phyloP scores from a whole-genome alignment of 2,888 invertebrate genomes.

The Chymomyza amoena region DNA sequence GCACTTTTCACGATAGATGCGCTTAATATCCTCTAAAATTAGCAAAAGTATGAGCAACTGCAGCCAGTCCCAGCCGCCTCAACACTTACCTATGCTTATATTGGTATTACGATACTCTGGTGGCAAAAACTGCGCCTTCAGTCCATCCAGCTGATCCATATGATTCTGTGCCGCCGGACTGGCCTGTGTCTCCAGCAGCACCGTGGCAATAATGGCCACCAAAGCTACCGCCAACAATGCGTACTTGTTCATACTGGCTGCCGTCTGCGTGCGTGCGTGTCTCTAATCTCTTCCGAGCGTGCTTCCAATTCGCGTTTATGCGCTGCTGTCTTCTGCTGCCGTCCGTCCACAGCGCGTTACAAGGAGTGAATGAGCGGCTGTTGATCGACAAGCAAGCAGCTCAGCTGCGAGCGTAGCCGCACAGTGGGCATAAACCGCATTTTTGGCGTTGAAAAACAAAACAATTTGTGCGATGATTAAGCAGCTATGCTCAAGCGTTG shows the following conservation, averaged over 20 bases:
- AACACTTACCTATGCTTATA: conserved; percentile 63
- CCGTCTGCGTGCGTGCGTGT: background rate
- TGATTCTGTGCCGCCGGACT: conserved; percentile 31
- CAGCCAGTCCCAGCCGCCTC: background rate
- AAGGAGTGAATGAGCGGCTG: background rate
- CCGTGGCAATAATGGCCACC: conserved; percentile 44
- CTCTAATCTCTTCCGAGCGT: background rate
- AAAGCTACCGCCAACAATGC: conserved; percentile 46
- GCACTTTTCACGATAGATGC: conserved; percentile 84
- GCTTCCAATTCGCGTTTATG: background rate
- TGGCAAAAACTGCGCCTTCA: conserved; percentile 70
- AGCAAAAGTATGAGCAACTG: background rate
- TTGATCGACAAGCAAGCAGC: background rate
- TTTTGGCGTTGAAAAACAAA: background rate
- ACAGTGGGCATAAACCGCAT: background rate
- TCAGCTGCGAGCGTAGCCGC: background rate
- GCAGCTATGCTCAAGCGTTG: background rate
- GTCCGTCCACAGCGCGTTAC: background rate
- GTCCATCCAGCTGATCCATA: conserved; percentile 56
- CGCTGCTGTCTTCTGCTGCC: background rate
- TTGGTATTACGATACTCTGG: conserved; percentile 68
- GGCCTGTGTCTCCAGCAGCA: conserved; percentile 52
- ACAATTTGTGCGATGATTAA: background rate
- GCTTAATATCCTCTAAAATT: conserved; percentile 79
- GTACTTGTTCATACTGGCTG: conserved; percentile 50